Percentiles rank a stretch among this genome's conserved stretches.
Evolutionary conservation across 2,113 vertebrate genomes (phyloP).

Genomic region (Origma solitaria): DNA sequence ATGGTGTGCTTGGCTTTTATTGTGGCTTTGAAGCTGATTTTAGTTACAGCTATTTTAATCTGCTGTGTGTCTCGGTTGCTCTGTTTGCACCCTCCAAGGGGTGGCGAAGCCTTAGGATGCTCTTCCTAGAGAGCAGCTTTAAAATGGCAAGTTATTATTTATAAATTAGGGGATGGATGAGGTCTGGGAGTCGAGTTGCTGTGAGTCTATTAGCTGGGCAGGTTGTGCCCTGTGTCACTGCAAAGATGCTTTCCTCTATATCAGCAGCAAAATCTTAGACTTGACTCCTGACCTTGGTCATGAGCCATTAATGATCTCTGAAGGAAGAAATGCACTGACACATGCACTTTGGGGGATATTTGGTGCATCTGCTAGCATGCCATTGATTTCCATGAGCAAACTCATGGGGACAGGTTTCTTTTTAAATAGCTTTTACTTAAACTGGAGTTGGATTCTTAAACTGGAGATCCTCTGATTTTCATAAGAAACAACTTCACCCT

Average conservation of each 20-base stretch:
- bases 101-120: background rate
- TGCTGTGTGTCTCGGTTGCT: background rate
- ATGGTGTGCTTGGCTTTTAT: background rate
- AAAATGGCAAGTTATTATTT: conserved; percentile 27
- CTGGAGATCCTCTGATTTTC: background rate
- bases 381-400: background rate
- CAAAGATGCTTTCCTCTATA: background rate
- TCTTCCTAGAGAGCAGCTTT: conserved; percentile 15
- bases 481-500: background rate
- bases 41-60: background rate
- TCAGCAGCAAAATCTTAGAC: background rate
- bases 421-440: background rate
- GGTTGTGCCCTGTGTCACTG: conserved; percentile 21
- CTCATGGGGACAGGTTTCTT: rapidly evolving
- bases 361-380: background rate
- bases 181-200: background rate
- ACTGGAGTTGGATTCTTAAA: background rate
- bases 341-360: background rate
- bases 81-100: background rate
- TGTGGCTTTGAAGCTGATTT: background rate
- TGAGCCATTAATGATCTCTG: conserved; percentile 39
- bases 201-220: conserved; percentile 18
- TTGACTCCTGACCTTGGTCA: conserved; percentile 41
- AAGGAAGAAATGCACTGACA: conserved; percentile 29
- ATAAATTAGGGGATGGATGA: background rate